Base-by-base conservation (phyloP, 2,888 invertebrate genomes). In the Trichacis sp. region DNA sequence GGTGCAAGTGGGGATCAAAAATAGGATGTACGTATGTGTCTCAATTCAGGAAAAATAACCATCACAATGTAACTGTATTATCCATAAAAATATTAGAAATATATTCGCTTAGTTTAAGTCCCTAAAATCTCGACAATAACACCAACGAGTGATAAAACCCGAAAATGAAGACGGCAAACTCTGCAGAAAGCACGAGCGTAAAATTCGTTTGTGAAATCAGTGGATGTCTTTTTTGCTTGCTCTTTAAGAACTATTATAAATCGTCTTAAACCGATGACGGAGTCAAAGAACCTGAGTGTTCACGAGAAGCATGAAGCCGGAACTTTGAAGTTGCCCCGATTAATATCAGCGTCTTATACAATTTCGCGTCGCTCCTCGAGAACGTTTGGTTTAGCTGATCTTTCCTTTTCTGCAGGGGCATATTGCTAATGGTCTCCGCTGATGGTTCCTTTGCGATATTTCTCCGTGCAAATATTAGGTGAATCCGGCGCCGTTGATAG, bases 361-460 rank as follows among this genome's bases (percentile, higher is more conserved):
- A 59, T 59, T 53, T 48, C 17, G 46, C 30, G 48, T 30, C 12
- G 33, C 18, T 49, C 19, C 36, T 48, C 11, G 49, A 19, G 54
- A 52, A 8, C 47, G 18, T 30, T 43, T 6, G 12, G 24, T 24
- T 24, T 20, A 48, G 48, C 48, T 17, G 33, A 30, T 19, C 46
- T 54, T 61, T 50, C 12, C 36, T 42, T 24, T 30, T 20, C 15
- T n/a, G 19, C 45, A n/a, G n/a, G n/a, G n/a, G n/a, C 18, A 15
- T 43, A 17, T 17, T 38, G 17, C 24, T 47, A n/a, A 42, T 33
- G 24, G 40, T 49, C 33, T 74, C 73, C 66, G 56, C 69, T 77
- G 79, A 82, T 80, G 74, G 76, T 73, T 77, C 69, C 80, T 82
- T 80, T 81, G 77, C 79, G 82, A 82, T 81, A 81, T 79, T 74